A percentile compares a stretch with the other conserved stretches of the same genome.
These are phyloP conservation scores for Pleuronectes platessa DNA, from an alignment of 2,113 vertebrate species.

Conservation along the genomic window DNA sequence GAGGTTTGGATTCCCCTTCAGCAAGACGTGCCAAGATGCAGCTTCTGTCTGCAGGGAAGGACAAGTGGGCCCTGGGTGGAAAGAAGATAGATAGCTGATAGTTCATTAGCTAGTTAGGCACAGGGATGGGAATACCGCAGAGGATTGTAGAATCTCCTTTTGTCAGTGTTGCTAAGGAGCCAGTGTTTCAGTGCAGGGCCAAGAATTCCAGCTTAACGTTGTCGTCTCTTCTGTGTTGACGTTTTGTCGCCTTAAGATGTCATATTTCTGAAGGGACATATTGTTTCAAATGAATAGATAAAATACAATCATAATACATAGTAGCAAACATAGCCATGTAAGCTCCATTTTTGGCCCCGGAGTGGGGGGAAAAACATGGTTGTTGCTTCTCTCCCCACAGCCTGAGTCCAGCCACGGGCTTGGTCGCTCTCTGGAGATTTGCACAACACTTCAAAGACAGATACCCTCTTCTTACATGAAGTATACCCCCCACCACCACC, in stretches of 20 bases:
- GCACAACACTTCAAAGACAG: constrained; percentile 78
- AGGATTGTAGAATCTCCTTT: constrained; percentile 47
- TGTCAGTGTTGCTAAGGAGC: constrained; percentile 25
- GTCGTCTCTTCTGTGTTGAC: constrained; percentile 12
- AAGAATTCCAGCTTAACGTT: constrained; percentile 8
- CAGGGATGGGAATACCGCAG: constrained; percentile 43
- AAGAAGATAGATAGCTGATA: constrained; percentile 57
- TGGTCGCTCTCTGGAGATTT: constrained; percentile 71
- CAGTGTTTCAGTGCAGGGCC: constrained; percentile 13
- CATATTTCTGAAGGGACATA: constrained; percentile 26
- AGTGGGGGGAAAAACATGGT: constrained; percentile 36
- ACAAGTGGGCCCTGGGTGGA: constrained; percentile 56
- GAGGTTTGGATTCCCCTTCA: constrained; percentile 60
- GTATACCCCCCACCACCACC: constrained; percentile 29
- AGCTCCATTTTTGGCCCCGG: constrained; percentile 30
- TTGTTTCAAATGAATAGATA: constrained; percentile 43
- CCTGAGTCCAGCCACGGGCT: constrained; percentile 75
- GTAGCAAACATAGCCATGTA: constrained; percentile 27
- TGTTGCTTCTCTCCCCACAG: constrained; percentile 61
- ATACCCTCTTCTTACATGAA: constrained; percentile 59
- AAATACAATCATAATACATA: constrained; percentile 28
- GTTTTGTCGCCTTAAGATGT: constrained; percentile 10
- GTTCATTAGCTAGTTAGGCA: constrained; percentile 66
- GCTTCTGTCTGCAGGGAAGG: constrained; percentile 67
- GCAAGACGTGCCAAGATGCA: constrained; percentile 64